These are phyloP conservation scores for Drosophila meridiana DNA, from an alignment of 2,888 invertebrate genomes.

Conservation along the genomic window DNA sequence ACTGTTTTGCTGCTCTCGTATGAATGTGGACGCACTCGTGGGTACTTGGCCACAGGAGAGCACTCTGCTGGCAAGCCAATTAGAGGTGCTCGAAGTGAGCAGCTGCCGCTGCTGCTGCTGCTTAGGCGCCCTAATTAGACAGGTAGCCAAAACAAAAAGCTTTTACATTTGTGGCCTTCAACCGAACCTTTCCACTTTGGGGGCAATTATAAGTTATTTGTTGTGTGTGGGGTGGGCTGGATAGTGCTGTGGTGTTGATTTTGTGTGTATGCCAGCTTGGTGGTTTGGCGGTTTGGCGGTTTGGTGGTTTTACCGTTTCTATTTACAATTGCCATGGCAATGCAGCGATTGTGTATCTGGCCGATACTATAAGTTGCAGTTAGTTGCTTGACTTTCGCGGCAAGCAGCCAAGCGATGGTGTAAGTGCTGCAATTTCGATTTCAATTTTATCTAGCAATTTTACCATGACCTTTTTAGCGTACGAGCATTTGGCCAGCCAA, in stretches of 20 bases:
- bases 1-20: not conserved
- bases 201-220: conserved; percentile 53
- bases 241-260: conserved; percentile 37
- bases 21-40: conserved; percentile 31
- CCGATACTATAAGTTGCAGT: conserved; percentile 40
- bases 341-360: conserved; percentile 55
- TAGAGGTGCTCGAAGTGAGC: conserved; percentile 54
- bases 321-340: conserved; percentile 58
- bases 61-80: conserved; percentile 57
- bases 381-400: conserved; percentile 64
- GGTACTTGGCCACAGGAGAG: conserved; percentile 6
- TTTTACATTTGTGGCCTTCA: conserved; percentile 57
- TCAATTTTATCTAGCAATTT: conserved; percentile 74
- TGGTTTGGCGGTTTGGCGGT: conserved; percentile 8
- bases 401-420: conserved; percentile 29
- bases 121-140: conserved; percentile 54
- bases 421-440: conserved; percentile 76
- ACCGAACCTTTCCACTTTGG: conserved; percentile 26
- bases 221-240: not conserved
- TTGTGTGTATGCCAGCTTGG: conserved; percentile 13
- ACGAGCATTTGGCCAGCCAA: conserved; percentile 46
- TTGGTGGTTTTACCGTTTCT: conserved; percentile 50
- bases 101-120: conserved; percentile 5
- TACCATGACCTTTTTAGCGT: conserved; percentile 72
- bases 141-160: conserved; percentile 28